A percentile compares a stretch with the other conserved stretches of the same genome.
Evolutionary conservation across 1,140 invertebrate species (phyloP).

Genomic region (Melanaphis sacchari): DNA sequence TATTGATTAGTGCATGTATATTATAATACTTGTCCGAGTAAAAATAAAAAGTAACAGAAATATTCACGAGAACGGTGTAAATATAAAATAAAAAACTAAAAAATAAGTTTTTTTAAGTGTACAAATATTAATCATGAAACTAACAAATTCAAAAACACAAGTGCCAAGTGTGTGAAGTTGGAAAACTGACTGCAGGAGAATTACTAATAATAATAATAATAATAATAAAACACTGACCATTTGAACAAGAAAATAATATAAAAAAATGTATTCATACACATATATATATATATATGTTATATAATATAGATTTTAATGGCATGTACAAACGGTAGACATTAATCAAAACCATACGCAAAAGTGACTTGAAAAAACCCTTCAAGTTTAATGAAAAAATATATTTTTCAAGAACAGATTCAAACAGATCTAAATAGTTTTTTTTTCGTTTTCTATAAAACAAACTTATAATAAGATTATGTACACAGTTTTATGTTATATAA

Average conservation of each 20-base stretch:
- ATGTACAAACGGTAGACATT: conserved; percentile 8
- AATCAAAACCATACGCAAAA: conserved; percentile 44
- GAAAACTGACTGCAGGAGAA: background rate
- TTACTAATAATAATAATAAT: background rate
- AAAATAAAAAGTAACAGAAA: conserved; percentile 16
- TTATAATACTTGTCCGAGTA: background rate
- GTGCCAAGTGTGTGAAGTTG: conserved; percentile 33
- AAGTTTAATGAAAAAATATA: background rate
- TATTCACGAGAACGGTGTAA: background rate
- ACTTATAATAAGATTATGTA: background rate
- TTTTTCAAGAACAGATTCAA: conserved; percentile 25
- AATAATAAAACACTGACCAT: conserved; percentile 15
- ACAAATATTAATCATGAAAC: conserved; percentile 40
- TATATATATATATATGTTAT: background rate
- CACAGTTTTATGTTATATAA: background rate
- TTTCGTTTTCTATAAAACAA: background rate
- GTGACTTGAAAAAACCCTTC: background rate
- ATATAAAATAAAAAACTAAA: background rate
- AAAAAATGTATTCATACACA: background rate
- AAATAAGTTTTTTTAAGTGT: background rate
- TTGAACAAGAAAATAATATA: background rate
- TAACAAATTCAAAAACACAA: conserved; percentile 35
- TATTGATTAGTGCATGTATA: background rate
- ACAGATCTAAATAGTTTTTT: background rate
- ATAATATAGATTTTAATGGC: conserved; percentile 37